Evolutionary conservation across 2,113 vertebrate species (phyloP).

Genomic region (Pygoscelis antarcticus): DNA sequence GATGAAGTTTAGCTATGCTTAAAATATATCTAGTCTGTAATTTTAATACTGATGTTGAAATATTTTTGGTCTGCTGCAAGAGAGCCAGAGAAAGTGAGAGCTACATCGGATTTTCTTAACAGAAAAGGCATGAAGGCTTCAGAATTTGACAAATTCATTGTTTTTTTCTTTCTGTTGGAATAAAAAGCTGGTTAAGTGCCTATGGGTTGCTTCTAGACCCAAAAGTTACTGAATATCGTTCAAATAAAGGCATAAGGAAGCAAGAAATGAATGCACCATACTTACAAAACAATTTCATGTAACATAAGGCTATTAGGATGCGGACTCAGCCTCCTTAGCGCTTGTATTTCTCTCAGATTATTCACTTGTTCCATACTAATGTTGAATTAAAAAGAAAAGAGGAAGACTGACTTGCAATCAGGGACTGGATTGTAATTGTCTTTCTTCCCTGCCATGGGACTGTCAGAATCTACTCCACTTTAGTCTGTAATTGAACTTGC

Average conservation of each 20-base stretch:
- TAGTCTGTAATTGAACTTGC: background rate
- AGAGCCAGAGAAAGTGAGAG: background rate
- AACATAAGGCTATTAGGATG: conserved; percentile 77
- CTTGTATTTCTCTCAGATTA: conserved; percentile 75
- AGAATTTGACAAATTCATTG: background rate
- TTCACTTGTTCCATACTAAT: conserved; percentile 76
- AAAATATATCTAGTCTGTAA: background rate
- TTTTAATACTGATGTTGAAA: background rate
- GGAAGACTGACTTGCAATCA: background rate
- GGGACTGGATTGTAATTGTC: background rate
- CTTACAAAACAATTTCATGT: conserved; percentile 74
- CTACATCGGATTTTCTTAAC: background rate
- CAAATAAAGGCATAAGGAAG: background rate
- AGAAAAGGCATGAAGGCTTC: background rate
- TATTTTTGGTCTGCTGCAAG: background rate
- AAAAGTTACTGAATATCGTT: background rate
- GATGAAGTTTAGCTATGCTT: background rate
- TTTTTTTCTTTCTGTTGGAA: background rate
- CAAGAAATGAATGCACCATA: background rate
- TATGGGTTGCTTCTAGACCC: background rate
- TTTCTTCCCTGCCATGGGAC: background rate
- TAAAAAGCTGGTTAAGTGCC: background rate
- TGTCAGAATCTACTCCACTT: background rate
- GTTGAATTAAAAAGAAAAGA: background rate
- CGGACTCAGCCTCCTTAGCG: conserved; percentile 72